These are phyloP conservation scores for Zaprionus davidi DNA, from an alignment of 1,140 invertebrate genomes.

Conservation along the genomic window DNA sequence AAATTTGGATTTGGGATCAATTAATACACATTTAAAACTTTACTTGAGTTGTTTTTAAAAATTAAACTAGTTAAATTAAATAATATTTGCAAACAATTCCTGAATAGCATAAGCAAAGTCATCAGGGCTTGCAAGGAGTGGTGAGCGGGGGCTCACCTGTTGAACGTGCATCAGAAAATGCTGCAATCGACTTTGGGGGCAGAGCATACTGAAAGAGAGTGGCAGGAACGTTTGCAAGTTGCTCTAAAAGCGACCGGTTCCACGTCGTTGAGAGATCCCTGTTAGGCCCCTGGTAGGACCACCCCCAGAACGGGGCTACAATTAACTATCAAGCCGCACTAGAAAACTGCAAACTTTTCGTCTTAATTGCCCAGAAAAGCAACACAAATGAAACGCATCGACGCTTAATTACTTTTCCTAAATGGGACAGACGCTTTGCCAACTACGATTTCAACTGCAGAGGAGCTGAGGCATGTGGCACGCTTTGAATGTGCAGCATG, in stretches of 20 bases:
- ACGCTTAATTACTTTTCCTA: conserved; percentile 80
- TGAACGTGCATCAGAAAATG: conserved; percentile 17
- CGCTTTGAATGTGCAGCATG: conserved; percentile 38
- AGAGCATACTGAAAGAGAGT: background rate
- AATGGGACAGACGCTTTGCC: conserved; percentile 52
- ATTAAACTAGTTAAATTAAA: no score
- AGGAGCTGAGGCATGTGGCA: conserved; percentile 24
- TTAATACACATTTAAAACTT: no score
- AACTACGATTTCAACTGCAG: conserved; percentile 27
- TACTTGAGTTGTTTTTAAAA: no score
- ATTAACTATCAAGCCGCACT: conserved; percentile 74
- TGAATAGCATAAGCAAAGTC: no score
- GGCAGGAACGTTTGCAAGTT: conserved; percentile 27
- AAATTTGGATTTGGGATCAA: no score
- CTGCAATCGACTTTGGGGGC: conserved; percentile 29
- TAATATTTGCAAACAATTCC: no score
- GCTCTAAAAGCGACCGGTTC: conserved; percentile 9
- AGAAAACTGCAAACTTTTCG: conserved; percentile 52
- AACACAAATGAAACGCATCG: conserved; percentile 80
- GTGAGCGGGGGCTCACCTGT: background rate
- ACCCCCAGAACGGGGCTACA: conserved; percentile 21
- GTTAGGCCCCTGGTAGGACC: background rate
- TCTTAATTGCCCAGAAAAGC: conserved; percentile 79
- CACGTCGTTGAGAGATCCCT: background rate
- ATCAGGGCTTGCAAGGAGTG: background rate